Evolutionary conservation across 2,888 invertebrate species (phyloP).

Genomic region (Eudemis profundana): DNA sequence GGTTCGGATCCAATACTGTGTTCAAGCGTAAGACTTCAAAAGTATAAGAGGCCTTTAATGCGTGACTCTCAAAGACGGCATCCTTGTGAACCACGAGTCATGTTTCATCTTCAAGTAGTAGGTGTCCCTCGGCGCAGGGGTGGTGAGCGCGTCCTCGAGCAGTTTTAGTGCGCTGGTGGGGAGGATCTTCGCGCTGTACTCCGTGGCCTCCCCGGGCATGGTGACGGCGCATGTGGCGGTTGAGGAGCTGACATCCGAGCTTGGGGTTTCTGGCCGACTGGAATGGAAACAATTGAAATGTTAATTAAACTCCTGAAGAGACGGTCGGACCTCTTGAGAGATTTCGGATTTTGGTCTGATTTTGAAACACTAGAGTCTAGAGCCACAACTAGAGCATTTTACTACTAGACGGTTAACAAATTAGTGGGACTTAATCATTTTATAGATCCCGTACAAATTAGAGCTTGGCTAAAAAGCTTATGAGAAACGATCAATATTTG

Average conservation of each 20-base stretch:
- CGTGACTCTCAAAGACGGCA: constrained; percentile 78
- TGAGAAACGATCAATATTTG: too few species aligned
- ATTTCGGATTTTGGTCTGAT: too few species aligned
- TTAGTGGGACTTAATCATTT: too few species aligned
- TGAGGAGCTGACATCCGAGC: constrained; percentile 72
- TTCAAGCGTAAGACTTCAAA: not conserved
- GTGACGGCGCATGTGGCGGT: constrained; percentile 79
- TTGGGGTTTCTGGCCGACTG: constrained; percentile 81
- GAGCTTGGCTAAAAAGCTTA: too few species aligned
- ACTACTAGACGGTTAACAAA: too few species aligned
- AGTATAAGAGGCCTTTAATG: constrained; percentile 53
- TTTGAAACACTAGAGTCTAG: too few species aligned
- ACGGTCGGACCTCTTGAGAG: too few species aligned
- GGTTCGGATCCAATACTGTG: not conserved
- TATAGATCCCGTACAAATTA: too few species aligned
- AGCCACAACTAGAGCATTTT: too few species aligned
- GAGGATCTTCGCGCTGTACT: constrained; percentile 87
- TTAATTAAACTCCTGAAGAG: too few species aligned
- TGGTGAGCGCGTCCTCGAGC: constrained; percentile 87
- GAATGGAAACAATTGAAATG: constrained; percentile 24
- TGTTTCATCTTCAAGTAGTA: constrained; percentile 81
- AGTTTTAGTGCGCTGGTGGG: constrained; percentile 86
- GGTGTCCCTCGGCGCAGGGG: constrained; percentile 83
- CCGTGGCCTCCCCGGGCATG: constrained; percentile 86
- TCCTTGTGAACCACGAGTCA: constrained; percentile 82